Base-by-base conservation (phyloP, 1,140 invertebrate genomes). In the Pinna nobilis region DNA sequence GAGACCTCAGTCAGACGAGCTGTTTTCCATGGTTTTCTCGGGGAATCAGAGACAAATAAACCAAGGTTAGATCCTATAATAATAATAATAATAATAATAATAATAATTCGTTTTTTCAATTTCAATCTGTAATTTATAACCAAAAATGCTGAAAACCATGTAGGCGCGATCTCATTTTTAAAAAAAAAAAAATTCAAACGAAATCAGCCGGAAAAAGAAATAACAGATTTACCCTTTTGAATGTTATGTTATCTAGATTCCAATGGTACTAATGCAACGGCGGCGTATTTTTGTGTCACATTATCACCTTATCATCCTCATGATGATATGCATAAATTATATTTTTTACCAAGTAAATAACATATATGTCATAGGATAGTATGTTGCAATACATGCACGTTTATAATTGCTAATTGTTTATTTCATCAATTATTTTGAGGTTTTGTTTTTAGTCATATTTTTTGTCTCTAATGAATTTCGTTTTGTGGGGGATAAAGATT, bases 21-120 rank as follows among this genome's bases (percentile, higher is more conserved):
- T 70, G 69, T 63, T 61, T 53, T 70, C 69, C 59, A 63, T 70
- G 69, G 33, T 64, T 50, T 61, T 64, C 49, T 49, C 69, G 33
- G 69, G 69, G 32, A 71, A 35, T 60, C 47, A 37, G 44, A n/a
- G 69, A 39, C 69, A 71, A 53, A 71, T 28, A 35, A 44, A 53
- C 37, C 69, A 59, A 71, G 69, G 69, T 71, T 59, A 71, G 69
- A 71, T 60, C 50, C 51, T 57, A 35, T 23, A 33, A 37, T 25
- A 50, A 50, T 51, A 25, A 49, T 50, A 28, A 47, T 37, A 37
- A 11, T 23, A 20, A 32, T 20, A 23, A 66, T 23, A 33, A 23
- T 18, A 33, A 15, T 53, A 15, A 44, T 23, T 20, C 35, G 37
- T 30, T 55, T 67, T 61, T 41, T 39, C 13, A 33, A 25, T 41